Evolutionary conservation across 2,888 invertebrate species (phyloP).

Genomic region (Caenorhabditis sp.): DNA sequence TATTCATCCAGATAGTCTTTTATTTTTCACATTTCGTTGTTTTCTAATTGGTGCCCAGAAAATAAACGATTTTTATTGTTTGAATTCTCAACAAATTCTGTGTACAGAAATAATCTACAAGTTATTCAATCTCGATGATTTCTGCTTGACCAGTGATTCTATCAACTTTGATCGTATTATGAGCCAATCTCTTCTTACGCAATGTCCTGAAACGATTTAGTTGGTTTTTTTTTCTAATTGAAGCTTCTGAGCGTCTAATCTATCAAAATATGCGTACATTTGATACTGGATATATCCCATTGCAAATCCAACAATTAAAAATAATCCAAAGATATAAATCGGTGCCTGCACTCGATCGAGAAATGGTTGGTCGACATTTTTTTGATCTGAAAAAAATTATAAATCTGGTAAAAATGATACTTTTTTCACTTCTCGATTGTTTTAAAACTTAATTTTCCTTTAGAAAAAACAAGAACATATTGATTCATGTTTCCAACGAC

Average conservation of each 20-base stretch:
- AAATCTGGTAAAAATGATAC: neutral
- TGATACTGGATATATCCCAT: neutral
- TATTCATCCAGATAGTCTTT: neutral
- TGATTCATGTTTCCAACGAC: neutral
- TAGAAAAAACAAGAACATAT: neutral
- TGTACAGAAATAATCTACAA: no score
- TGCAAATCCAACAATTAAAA: slow-evolving; percentile 8
- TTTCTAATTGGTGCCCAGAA: no score
- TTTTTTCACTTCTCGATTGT: neutral
- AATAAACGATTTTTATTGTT: no score
- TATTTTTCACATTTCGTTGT: no score
- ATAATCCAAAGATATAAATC: slow-evolving; percentile 8
- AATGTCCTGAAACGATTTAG: no score
- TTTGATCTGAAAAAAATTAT: neutral
- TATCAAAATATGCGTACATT: no score
- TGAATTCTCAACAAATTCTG: no score
- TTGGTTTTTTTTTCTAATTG: neutral
- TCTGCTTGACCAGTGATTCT: no score
- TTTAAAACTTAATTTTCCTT: neutral
- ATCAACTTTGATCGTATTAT: no score
- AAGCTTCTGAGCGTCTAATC: neutral
- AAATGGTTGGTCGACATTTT: neutral
- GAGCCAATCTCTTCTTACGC: no score
- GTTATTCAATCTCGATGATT: no score
- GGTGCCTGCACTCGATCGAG: slow-evolving; percentile 15